Conservation (phyloP, 2,113 vertebrate genomes). For the Pelobates fuscus region DNA sequence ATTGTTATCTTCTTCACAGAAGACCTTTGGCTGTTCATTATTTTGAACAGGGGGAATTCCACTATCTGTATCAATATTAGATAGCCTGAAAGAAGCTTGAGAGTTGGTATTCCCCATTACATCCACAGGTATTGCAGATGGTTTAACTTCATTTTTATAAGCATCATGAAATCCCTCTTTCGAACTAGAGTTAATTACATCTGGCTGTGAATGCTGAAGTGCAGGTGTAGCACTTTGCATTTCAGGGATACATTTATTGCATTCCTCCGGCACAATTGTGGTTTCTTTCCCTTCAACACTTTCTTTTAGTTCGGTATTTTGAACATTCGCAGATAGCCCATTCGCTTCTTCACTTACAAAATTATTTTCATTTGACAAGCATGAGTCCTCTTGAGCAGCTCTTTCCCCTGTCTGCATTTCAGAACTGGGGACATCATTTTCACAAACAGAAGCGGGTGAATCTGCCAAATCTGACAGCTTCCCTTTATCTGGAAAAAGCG, state of each 20-base stretch:
- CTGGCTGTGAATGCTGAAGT: neutral
- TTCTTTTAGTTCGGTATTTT: neutral
- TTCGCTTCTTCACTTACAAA: neutral
- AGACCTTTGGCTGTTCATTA: conserved; percentile 56
- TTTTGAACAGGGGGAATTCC: conserved; percentile 44
- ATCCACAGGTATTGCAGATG: neutral
- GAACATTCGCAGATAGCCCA: neutral
- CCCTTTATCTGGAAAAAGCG: neutral
- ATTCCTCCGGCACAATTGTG: neutral
- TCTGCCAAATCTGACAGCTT: neutral
- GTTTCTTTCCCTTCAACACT: neutral
- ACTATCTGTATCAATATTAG: conserved; percentile 6
- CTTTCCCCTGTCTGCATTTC: no score
- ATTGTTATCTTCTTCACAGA: conserved; percentile 77
- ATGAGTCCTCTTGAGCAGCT: neutral
- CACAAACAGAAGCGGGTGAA: neutral
- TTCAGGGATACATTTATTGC: neutral
- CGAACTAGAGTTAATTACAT: neutral
- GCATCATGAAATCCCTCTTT: neutral
- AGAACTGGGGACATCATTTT: no score
- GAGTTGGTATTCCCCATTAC: no score
- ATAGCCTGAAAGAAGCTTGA: neutral
- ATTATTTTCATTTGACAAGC: neutral
- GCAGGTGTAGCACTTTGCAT: neutral
- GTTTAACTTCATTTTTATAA: neutral